These are phyloP conservation scores for Electrona antarctica DNA, from an alignment of 2,113 vertebrate species.

Conservation along the genomic window DNA sequence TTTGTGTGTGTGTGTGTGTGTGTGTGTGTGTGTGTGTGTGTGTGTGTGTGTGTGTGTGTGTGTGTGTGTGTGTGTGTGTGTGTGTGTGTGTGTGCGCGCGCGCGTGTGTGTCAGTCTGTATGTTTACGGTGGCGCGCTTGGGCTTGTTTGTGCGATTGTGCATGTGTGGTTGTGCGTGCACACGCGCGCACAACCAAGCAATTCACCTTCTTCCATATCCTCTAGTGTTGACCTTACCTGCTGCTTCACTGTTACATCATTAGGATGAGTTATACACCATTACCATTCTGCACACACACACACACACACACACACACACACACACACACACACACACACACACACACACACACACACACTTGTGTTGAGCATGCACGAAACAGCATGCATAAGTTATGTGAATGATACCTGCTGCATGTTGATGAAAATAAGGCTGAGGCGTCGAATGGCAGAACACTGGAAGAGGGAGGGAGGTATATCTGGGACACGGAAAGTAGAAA, in stretches of 20 bases:
- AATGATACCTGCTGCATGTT: slow-evolving; percentile 15
- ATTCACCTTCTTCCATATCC: slow-evolving; percentile 43
- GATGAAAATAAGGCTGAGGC: slow-evolving; percentile 23
- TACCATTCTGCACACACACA: slow-evolving; percentile 30
- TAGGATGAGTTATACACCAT: slow-evolving; percentile 64
- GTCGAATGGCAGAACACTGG: slow-evolving; percentile 1
- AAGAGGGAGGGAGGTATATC: background rate
- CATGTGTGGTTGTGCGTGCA: slow-evolving; percentile 5
- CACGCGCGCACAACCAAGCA: slow-evolving; percentile 4
- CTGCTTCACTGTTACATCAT: slow-evolving; percentile 62
- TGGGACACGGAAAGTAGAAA: background rate
- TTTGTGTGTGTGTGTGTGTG: slow-evolving; percentile 9
- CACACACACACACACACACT: slow-evolving; percentile 10
- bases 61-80: slow-evolving; percentile 35
- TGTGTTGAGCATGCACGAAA: too few relatives aligned
- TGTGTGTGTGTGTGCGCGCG: background rate
- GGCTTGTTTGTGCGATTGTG: slow-evolving; percentile 10
- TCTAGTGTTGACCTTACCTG: slow-evolving; percentile 60
- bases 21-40: slow-evolving; percentile 18
- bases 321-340: slow-evolving; percentile 3
- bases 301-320: background rate
- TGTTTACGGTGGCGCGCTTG: background rate
- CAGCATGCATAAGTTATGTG: slow-evolving; percentile 61
- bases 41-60: slow-evolving; percentile 1
- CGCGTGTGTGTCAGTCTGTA: slow-evolving; percentile 24